Evolutionary conservation across 2,888 invertebrate genomes (phyloP).

Genomic region (Toxonevra muliebris): DNA sequence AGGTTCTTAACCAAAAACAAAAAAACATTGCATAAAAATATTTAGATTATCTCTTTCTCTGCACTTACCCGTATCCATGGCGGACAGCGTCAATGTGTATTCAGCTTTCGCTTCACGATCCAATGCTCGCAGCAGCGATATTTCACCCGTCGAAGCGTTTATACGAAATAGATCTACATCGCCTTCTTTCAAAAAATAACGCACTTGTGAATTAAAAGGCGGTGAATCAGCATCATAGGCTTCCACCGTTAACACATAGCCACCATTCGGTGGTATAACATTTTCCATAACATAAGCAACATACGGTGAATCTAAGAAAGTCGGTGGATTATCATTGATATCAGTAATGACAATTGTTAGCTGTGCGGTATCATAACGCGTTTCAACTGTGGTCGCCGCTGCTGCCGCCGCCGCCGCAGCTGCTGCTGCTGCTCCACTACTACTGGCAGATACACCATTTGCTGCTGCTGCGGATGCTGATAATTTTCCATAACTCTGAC

Average conservation of each 20-base stretch:
- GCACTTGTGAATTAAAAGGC: slow-evolving; percentile 88
- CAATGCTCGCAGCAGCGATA: slow-evolving; percentile 81
- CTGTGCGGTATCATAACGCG: slow-evolving; percentile 79
- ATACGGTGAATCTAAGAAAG: slow-evolving; percentile 94
- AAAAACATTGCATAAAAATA: background rate
- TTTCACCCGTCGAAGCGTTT: slow-evolving; percentile 90
- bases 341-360: slow-evolving; percentile 87
- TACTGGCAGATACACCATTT: slow-evolving; percentile 13
- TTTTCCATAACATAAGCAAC: slow-evolving; percentile 94
- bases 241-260: slow-evolving; percentile 82
- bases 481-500: slow-evolving; percentile 11
- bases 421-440: slow-evolving; percentile 2
- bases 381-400: slow-evolving; percentile 48
- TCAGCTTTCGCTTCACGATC: slow-evolving; percentile 87
- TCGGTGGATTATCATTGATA: slow-evolving; percentile 93
- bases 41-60: background rate
- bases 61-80: slow-evolving; percentile 91
- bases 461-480: background rate
- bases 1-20: background rate
- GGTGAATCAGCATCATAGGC: slow-evolving; percentile 93
- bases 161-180: slow-evolving; percentile 91
- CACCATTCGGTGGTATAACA: slow-evolving; percentile 80
- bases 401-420: background rate
- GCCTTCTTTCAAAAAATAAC: slow-evolving; percentile 93
- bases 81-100: slow-evolving; percentile 86